Percentiles rank a stretch among this genome's conserved stretches.
phyloP scores from a whole-genome alignment of 1,140 invertebrate genomes.

The Tenebrio molitor region DNA sequence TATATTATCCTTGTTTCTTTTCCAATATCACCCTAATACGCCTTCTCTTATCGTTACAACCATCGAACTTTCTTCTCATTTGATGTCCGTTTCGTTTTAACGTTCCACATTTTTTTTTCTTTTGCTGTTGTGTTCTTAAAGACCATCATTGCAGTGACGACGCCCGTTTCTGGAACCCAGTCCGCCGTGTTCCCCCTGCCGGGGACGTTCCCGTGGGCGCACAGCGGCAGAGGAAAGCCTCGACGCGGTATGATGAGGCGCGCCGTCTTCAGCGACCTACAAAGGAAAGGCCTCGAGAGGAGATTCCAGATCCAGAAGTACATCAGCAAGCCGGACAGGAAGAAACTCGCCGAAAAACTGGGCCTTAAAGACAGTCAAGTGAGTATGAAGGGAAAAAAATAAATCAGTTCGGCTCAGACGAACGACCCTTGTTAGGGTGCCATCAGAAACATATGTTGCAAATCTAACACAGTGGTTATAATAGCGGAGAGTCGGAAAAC shows the following conservation, averaged over 20 bases:
- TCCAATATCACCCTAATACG: no score
- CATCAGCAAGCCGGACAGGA: slow-evolving; percentile 96
- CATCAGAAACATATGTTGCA: slow-evolving; percentile 64
- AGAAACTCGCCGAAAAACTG: slow-evolving; percentile 95
- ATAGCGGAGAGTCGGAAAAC: slow-evolving; percentile 37
- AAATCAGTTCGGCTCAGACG: background rate
- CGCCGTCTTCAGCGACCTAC: slow-evolving; percentile 93
- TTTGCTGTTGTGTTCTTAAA: no score
- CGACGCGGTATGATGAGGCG: slow-evolving; percentile 94
- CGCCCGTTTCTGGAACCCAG: slow-evolving; percentile 63
- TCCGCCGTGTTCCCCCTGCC: slow-evolving; percentile 77
- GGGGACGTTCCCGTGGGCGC: slow-evolving; percentile 84
- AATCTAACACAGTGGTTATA: slow-evolving; percentile 64
- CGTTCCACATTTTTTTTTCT: no score
- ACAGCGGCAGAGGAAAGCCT: slow-evolving; percentile 83
- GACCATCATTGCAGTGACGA: no score
- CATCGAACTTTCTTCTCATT: no score
- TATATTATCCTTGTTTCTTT: no score
- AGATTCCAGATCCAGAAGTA: slow-evolving; percentile 98
- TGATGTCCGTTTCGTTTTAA: no score
- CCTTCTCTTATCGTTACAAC: no score
- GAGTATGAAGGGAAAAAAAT: slow-evolving; percentile 58
- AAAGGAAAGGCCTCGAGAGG: slow-evolving; percentile 94
- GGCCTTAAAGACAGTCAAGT: slow-evolving; percentile 97
- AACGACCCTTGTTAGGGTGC: slow-evolving; percentile 60